Base-by-base conservation (phyloP, 92 coral and sea anemone species). In the Epizoanthus scotinus region DNA sequence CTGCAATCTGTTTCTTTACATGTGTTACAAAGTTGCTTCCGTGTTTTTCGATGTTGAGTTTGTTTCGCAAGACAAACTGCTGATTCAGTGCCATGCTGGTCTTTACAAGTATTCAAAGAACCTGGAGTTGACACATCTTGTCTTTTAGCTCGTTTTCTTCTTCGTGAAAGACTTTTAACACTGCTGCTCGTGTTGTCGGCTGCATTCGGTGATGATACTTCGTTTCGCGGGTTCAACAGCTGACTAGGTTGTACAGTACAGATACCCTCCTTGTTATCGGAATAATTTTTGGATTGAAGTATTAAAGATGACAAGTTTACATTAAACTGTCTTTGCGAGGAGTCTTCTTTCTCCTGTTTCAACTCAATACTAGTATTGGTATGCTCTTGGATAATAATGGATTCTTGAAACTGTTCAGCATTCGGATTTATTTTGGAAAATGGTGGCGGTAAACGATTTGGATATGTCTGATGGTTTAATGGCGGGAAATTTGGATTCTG, bases 401-500 rank as follows among this genome's bases (percentile, higher is more conserved):
- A 13, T 6, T 31, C n/a, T 14, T 20, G 55, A 60, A 27, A 3
- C 14, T 58, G 19, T 27, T 21, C 69, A 57, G 81, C 44, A 4
- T 58, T 21, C 17, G 3, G 25, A 67, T 3, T 28, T 10, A 13
- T 57, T 60, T 59, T 75, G 24, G 81, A 50, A 34, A 14, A 24
- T 38, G 12, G 18, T 38, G 5, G 18, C 47, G 81, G 61, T 1
- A 31, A 38, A 22, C 31, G 34, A 56, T 75, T 75, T 9, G 40
- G 24, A 68, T 8, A 59, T 6, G 36, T n/a, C 61, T 22, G 18
- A 9, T 9, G 52, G 52, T 47, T 47, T 47, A 59, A 57, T 75
- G 81, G 81, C 81, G 81, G 67, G 81, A 75, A 75, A 75, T 75
- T 75, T 20, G 36, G 67, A 75, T 58, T 44, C 22, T 14, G 81